Base-by-base conservation (phyloP, 2,113 vertebrate genomes). In the Syngnathoides biaculeatus region DNA sequence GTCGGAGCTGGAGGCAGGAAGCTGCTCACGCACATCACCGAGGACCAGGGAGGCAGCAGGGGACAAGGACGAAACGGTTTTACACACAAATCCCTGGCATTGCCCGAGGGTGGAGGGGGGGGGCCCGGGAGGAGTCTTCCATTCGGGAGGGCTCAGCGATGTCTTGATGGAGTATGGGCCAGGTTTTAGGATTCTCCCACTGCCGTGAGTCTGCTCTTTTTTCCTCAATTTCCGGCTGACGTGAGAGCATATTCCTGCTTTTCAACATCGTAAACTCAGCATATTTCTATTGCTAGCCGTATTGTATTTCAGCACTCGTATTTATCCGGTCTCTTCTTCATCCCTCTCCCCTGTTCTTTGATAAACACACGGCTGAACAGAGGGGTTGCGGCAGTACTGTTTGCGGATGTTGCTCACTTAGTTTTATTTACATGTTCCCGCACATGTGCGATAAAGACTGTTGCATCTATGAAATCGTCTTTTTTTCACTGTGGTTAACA, bases 141-240 rank as follows among this genome's bases (percentile, higher is more conserved):
- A 86, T 86, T 84, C 85, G 86, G 88, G 84, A 79, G 82, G 86
- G 88, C 87, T 89, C 91, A 87, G 86, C 78, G 30, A 89, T 89
- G 89, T 73, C 90, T 92, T 91, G 83, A 93, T 93, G 92, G 92
- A 93, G 92, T 71, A 93, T 93, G 92, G 92, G 92, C 88, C 92
- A 93, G 92, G 88, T 92, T 91, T 85, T 93, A 92, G 92, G 92
- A 90, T 93, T 93, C 86, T 90, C 92, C 86, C 91, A 93, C 82
- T 93, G 92, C 90, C 91, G 92, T 93, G 77, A 92, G 92, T 92
- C 64, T 83, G 77, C 79, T 65, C 60, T 80, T 80, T 39, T 69
- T 79, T 52, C 71, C 59, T 71, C 39, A 61, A 58, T 69, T 45
- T 74, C 19, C 11, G 48, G 15, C 60, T 43, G 55, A 57, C 24